Evolutionary conservation across 2,888 invertebrate genomes (phyloP).

Genomic region (Scaptodrosophila latifasciaeformis): DNA sequence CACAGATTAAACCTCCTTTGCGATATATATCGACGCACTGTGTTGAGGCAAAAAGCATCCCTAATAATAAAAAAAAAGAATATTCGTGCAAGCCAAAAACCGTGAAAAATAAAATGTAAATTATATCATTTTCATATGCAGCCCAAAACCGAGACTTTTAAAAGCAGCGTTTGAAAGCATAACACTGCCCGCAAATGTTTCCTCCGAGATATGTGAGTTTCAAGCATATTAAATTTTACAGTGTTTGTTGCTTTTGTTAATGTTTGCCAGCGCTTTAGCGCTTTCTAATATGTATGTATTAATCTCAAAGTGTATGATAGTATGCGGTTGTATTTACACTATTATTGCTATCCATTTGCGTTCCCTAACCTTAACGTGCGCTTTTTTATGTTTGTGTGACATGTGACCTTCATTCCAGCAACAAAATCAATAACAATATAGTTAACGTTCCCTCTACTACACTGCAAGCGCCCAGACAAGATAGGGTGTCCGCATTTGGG

Average conservation of each 20-base stretch:
- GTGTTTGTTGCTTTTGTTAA: not conserved
- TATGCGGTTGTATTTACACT: not conserved
- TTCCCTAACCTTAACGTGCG: conserved; percentile 43
- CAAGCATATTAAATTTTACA: conserved; percentile 1
- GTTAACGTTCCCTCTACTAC: conserved; percentile 36
- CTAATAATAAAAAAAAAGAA: too few relatives aligned
- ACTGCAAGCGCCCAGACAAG: not conserved
- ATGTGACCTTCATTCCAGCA: conserved; percentile 70
- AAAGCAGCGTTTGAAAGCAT: conserved; percentile 15
- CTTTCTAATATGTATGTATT: not conserved
- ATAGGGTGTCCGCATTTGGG: not conserved
- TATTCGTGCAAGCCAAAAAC: too few relatives aligned
- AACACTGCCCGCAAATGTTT: conserved; percentile 58
- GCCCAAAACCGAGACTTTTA: conserved; percentile 7
- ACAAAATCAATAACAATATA: conserved; percentile 69
- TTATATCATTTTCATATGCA: too few relatives aligned
- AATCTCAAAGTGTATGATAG: too few relatives aligned
- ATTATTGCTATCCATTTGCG: conserved; percentile 7
- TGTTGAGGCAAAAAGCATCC: too few relatives aligned
- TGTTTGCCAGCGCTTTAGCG: not conserved
- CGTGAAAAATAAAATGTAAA: too few relatives aligned
- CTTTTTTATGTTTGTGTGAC: conserved; percentile 34
- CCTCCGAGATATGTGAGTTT: conserved; percentile 59
- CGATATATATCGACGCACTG: too few relatives aligned
- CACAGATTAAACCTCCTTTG: too few relatives aligned